Conservation (phyloP, 2,797 vertebrate species). For the Catamblyrhynchus diadema region DNA sequence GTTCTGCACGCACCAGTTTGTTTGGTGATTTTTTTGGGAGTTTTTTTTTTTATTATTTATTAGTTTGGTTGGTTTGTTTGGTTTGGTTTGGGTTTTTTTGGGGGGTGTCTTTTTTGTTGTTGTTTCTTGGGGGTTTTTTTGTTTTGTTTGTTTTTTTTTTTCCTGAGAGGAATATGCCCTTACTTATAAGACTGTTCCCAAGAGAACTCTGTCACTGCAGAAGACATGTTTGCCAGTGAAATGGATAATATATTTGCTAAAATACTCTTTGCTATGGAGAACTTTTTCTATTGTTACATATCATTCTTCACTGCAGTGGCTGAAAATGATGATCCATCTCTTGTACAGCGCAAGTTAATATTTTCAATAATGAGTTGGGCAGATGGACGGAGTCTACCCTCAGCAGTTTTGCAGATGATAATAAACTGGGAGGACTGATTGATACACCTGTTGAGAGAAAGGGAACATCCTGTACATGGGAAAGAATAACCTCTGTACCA, state of each 20-base stretch:
- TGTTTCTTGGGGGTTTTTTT: neutral
- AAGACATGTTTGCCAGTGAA: neutral
- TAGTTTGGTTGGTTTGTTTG: neutral
- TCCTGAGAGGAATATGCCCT: neutral
- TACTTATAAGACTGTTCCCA: neutral
- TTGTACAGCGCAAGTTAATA: neutral
- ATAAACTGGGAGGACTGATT: neutral
- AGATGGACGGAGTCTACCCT: neutral
- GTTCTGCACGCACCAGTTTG: neutral
- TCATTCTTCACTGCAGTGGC: neutral
- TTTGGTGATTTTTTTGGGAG: neutral
- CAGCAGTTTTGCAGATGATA: neutral
- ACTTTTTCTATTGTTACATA: neutral
- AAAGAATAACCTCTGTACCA: neutral
- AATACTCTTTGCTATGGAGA: neutral
- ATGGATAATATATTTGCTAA: neutral
- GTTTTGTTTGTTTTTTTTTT: too few species aligned
- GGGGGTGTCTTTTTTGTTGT: neutral
- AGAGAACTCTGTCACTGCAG: neutral
- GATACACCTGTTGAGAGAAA: neutral
- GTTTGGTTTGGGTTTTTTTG: neutral
- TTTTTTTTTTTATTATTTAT: neutral
- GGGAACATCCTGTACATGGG: neutral
- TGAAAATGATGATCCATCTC: neutral
- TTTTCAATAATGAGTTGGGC: neutral